Conservation (phyloP, 2,797 vertebrate genomes). For the Carduelis carduelis region DNA sequence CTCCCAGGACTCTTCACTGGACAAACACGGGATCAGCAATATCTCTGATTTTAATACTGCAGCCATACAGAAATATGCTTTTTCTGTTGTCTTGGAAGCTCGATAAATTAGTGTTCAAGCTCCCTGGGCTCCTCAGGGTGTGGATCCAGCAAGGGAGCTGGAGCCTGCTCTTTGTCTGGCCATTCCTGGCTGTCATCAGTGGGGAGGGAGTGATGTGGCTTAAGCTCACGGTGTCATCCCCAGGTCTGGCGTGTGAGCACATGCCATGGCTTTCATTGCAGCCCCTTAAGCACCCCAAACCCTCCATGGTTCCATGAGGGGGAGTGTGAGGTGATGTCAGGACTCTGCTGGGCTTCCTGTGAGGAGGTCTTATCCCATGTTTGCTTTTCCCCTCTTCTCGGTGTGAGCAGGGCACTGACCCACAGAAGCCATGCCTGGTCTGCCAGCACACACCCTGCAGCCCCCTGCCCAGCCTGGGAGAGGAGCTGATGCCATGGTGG, state of each 20-base stretch:
- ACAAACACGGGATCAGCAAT: neutral
- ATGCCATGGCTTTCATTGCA: fast-evolving
- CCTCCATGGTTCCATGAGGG: fast-evolving
- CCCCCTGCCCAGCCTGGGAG: neutral
- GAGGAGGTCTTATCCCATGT: neutral
- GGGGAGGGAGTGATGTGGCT: neutral
- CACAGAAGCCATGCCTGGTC: fast-evolving
- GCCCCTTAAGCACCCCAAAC: neutral
- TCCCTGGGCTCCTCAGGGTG: neutral
- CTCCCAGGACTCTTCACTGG: neutral
- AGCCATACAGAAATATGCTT: neutral
- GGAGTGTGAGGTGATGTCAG: neutral
- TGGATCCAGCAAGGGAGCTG: neutral
- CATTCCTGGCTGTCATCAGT: fast-evolving
- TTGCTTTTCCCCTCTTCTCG: neutral
- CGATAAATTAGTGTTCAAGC: neutral
- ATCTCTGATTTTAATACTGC: neutral
- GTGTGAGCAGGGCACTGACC: neutral
- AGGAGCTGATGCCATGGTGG: fast-evolving
- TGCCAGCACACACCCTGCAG: fast-evolving
- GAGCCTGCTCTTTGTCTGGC: neutral
- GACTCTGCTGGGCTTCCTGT: neutral
- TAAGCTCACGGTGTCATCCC: neutral
- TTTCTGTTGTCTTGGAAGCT: neutral
- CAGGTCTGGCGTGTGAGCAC: neutral